A percentile compares a stretch with the other conserved stretches of the same genome.
phyloP scores from a whole-genome alignment of 2,113 vertebrate species.

The Ivindomyrus marchei region DNA sequence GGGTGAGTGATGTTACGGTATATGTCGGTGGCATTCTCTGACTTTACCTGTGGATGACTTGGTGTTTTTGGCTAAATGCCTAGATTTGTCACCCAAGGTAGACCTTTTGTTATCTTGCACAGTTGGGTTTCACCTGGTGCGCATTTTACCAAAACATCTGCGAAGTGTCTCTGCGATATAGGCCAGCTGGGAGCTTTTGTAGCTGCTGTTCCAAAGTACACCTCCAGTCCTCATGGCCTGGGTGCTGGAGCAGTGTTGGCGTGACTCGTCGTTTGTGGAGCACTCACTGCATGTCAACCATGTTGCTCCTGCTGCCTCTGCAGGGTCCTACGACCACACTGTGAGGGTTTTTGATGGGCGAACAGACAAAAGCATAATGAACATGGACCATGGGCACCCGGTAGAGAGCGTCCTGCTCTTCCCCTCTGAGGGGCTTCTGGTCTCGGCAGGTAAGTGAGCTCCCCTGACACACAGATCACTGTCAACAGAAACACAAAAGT shows the following conservation, averaged over 20 bases:
- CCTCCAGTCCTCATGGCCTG: background rate
- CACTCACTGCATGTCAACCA: background rate
- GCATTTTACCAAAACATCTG: background rate
- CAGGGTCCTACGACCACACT: conserved; percentile 94
- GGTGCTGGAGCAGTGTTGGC: background rate
- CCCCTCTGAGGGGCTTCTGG: conserved; percentile 86
- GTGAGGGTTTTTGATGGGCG: conserved; percentile 87
- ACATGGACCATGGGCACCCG: conserved; percentile 85
- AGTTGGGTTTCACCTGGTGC: background rate
- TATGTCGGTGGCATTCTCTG: background rate
- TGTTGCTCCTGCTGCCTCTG: background rate
- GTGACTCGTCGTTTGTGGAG: background rate
- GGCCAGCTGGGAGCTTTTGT: background rate
- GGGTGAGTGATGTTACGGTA: conserved; percentile 54
- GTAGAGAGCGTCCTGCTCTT: conserved; percentile 93
- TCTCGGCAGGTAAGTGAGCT: conserved; percentile 77
- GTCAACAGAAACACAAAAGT: background rate
- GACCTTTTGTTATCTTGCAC: background rate
- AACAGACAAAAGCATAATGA: conserved; percentile 73
- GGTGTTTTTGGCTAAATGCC: background rate
- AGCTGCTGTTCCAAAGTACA: background rate
- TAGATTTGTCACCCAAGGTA: background rate
- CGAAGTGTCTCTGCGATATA: background rate
- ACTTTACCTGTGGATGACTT: background rate
- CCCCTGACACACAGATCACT: background rate